Evolutionary conservation across 1,140 invertebrate species (phyloP).

Genomic region (Microplitis demolitor): DNA sequence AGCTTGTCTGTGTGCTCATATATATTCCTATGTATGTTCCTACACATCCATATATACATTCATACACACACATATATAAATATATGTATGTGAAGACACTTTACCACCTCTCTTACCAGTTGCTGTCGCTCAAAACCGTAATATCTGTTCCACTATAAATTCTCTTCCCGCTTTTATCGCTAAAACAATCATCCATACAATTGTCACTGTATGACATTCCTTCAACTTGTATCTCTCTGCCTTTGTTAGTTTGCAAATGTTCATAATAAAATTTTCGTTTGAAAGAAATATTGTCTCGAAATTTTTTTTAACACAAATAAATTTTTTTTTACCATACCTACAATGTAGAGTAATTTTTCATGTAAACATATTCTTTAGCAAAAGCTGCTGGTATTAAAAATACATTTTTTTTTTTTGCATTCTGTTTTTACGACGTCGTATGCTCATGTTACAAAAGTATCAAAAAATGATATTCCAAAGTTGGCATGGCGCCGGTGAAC

Average conservation of each 20-base stretch:
- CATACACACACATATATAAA: background rate
- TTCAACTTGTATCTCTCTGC: background rate
- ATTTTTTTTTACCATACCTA: no score
- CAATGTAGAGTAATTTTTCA: no score
- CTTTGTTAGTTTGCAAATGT: background rate
- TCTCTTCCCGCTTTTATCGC: slow-evolving; percentile 5
- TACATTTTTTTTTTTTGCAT: no score
- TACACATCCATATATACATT: slow-evolving; percentile 3
- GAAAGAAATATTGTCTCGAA: no score
- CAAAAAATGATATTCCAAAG: no score
- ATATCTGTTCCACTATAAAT: background rate
- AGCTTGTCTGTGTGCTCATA: slow-evolving; percentile 3
- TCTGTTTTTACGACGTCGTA: no score
- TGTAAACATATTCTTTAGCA: no score
- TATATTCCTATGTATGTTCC: slow-evolving; percentile 11
- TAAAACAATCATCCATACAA: slow-evolving; percentile 1
- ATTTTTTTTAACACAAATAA: no score
- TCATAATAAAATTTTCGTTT: no score
- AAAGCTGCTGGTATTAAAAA: no score
- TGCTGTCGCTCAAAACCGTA: background rate
- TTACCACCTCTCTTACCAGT: background rate
- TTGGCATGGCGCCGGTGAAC: no score
- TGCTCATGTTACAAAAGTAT: no score
- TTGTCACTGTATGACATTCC: background rate
- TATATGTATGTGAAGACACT: background rate